phyloP scores from a whole-genome alignment of 2,797 vertebrate species.

The Scolopax bukidnonensis region DNA sequence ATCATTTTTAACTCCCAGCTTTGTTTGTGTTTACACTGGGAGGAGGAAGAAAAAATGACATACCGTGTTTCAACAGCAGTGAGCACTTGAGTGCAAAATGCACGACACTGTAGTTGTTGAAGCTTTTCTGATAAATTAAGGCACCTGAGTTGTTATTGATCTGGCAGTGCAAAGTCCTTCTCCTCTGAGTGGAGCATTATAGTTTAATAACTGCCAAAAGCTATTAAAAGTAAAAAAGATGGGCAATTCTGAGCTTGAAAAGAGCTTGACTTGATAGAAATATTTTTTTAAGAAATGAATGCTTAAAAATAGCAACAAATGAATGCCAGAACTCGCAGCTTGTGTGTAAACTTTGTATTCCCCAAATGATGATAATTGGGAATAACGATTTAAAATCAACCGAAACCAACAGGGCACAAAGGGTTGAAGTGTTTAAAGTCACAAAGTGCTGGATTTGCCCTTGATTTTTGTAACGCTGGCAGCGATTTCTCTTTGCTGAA shows the following conservation, averaged over 20 bases:
- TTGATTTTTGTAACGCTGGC: neutral
- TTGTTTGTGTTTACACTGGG: neutral
- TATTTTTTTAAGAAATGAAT: neutral
- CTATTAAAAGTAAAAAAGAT: neutral
- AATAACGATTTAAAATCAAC: neutral
- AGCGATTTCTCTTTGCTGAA: neutral
- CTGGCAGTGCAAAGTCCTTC: neutral
- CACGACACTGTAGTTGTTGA: neutral
- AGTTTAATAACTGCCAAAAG: neutral
- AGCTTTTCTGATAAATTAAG: neutral
- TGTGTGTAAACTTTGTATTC: neutral
- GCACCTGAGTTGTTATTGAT: neutral
- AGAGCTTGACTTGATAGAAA: neutral
- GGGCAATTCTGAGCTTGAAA: neutral
- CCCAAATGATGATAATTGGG: accelerated
- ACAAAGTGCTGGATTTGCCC: neutral
- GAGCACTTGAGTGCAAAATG: neutral
- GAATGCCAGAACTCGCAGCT: neutral
- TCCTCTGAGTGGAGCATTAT: neutral
- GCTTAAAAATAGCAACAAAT: neutral
- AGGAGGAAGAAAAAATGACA: neutral
- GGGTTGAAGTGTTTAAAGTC: too few relatives aligned
- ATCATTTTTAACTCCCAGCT: neutral
- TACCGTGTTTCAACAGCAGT: neutral
- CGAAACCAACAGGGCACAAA: accelerated